A percentile compares a stretch with the other conserved stretches of the same genome.
phyloP scores from a whole-genome alignment of 2,797 vertebrate species.

The Aulostomus chinensis region DNA sequence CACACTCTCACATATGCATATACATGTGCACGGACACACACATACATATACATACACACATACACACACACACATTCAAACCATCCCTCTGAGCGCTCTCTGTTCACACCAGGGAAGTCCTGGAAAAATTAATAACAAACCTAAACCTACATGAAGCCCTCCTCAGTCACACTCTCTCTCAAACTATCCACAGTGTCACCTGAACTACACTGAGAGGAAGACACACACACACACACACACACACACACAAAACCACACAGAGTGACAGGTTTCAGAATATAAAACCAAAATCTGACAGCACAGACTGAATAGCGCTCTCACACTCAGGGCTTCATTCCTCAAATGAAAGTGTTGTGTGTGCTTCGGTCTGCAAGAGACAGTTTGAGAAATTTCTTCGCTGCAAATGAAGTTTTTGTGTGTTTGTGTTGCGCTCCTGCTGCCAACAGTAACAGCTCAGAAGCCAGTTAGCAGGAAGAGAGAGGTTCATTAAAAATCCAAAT shows the following conservation, averaged over 20 bases:
- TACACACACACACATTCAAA: constrained; percentile 12
- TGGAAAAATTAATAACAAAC: constrained; percentile 69
- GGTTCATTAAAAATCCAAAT: constrained; percentile 80
- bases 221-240: background rate
- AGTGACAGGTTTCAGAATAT: constrained; percentile 7
- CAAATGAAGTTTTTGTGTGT: constrained; percentile 50
- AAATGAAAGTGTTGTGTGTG: constrained; percentile 44
- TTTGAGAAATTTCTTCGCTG: constrained; percentile 38
- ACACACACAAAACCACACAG: too few species aligned
- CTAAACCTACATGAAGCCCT: constrained; percentile 41
- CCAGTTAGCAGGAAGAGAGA: constrained; percentile 74
- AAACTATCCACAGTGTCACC: constrained; percentile 3
- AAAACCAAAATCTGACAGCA: constrained; percentile 15
- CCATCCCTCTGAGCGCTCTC: constrained; percentile 60
- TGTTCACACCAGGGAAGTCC: constrained; percentile 64
- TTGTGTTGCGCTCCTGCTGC: constrained; percentile 66
- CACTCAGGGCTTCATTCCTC: constrained; percentile 30
- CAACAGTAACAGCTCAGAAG: constrained; percentile 78
- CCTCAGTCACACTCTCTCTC: constrained; percentile 34
- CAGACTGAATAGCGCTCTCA: constrained; percentile 45
- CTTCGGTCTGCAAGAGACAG: constrained; percentile 25
- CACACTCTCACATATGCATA: constrained; percentile 26
- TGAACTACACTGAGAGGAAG: background rate
- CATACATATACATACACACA: background rate
- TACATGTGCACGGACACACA: background rate